Evolutionary conservation across 2,113 vertebrate species (phyloP), one percentile per base, ranked within the genome.

Genomic region (Planiliza haematocheilus): DNA sequence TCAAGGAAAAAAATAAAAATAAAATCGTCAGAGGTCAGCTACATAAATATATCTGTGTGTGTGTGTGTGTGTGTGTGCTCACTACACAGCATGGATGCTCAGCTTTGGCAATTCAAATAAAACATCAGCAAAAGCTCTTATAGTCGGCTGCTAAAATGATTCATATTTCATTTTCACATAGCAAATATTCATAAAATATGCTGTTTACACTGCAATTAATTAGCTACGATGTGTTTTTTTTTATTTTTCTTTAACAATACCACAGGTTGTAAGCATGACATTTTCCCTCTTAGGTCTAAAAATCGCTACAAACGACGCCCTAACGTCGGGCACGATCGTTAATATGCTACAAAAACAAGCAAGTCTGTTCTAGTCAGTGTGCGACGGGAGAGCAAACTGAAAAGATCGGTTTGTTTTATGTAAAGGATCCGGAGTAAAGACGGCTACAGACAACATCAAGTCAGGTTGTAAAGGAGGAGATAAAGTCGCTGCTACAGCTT

Each of bases 291-390:
- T 14, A 63, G 48, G 58, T 71, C 63, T 83, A 83, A 73, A 79
- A 83, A 79, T 68, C 46, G 79, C 83, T 83, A 84, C 77, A 74
- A 74, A 83, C 51, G 0, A 69, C 24, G 59, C 79, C 68, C 79
- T 30, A n/a, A 42, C 9, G 55, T 42, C 30, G 50, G 65, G 63
- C 64, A 52, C 17, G 4, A 43, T 51, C 45, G 24, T 57, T 83
- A 76, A 48, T 70, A 66, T 77, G 86, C 86, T 86, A 88, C 84
- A 73, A 73, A 71, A 81, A 69, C 52, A 88, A 81, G 62, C 70
- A 70, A n/a, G 46, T 59, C 37, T 36, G 24, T 51, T 30, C 36
- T 34, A 42, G 24, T 63, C 52, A 20, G 55, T 49, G 70, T 70
- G 63, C 53, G 39, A 39, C 41, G 51, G 10, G 17, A 37, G 50